A percentile compares a stretch with the other conserved stretches of the same genome.
Evolutionary conservation across 2,888 invertebrate species (phyloP).

Genomic region (Papilio gigon): DNA sequence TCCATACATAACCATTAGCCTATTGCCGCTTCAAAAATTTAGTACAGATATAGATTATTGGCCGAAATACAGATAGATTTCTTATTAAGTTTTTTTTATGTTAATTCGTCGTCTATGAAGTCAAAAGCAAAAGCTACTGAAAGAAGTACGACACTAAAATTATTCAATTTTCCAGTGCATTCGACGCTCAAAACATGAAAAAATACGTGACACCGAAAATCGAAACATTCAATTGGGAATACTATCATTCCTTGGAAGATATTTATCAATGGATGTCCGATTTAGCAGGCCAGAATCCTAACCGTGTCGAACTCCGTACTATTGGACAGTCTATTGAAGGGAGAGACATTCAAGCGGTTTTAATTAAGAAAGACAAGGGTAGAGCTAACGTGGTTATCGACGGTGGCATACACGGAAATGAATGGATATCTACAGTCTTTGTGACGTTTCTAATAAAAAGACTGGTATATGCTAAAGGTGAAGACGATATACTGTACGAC

Average conservation of each 20-base stretch:
- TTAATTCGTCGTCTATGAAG: too few species aligned
- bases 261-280: conserved; percentile 83
- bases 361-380: conserved; percentile 47
- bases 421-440: conserved; percentile 86
- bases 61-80: too few species aligned
- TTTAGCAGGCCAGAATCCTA: conserved; percentile 67
- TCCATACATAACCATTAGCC: too few species aligned
- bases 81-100: too few species aligned
- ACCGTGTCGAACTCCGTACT: conserved; percentile 58
- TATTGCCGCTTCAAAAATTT: too few species aligned
- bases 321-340: conserved; percentile 77
- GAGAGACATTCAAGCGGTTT: conserved; percentile 63
- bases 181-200: conserved; percentile 55
- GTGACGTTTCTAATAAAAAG: conserved; percentile 82
- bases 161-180: conserved; percentile 56
- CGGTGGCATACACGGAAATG: conserved; percentile 86
- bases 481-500: conserved; percentile 58
- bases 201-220: conserved; percentile 51
- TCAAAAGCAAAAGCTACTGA: too few species aligned
- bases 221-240: conserved; percentile 70
- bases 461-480: conserved; percentile 66
- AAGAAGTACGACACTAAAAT: not conserved
- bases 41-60: too few species aligned
- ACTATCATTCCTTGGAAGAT: conserved; percentile 83
- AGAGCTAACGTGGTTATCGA: conserved; percentile 81